A percentile compares a stretch with the other conserved stretches of the same genome.
These are phyloP conservation scores for Brachyptera risi DNA, from an alignment of 2,888 invertebrate genomes.

Conservation along the genomic window DNA sequence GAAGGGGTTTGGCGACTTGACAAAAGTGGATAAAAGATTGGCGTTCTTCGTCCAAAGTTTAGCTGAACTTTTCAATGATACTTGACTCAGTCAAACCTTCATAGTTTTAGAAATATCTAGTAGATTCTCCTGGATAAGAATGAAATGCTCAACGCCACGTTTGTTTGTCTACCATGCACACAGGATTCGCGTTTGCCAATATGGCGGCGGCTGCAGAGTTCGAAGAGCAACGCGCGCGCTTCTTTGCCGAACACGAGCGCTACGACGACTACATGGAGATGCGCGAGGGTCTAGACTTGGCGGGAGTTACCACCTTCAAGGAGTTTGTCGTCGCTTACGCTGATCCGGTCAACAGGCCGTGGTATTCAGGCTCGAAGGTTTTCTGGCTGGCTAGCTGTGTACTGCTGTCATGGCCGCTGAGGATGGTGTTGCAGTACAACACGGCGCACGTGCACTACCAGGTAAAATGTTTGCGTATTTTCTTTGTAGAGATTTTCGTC, in stretches of 20 bases:
- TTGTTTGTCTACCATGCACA: no score
- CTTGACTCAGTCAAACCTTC: no score
- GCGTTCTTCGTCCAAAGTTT: no score
- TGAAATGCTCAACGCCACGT: no score
- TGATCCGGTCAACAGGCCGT: conserved; percentile 49
- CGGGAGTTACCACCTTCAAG: conserved; percentile 56
- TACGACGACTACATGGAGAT: conserved; percentile 84
- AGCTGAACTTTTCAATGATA: no score
- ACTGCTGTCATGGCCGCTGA: conserved; percentile 77
- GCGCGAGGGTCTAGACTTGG: conserved; percentile 72
- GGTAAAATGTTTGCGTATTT: no score
- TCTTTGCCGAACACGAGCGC: conserved; percentile 74
- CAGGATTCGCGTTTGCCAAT: conserved; percentile 70
- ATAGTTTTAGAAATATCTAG: no score
- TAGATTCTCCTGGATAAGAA: no score
- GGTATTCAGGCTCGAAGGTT: conserved; percentile 64
- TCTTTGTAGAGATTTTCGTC: no score
- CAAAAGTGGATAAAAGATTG: no score
- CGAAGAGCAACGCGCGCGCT: conserved; percentile 73
- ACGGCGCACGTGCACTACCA: conserved; percentile 79
- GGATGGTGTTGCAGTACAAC: conserved; percentile 73
- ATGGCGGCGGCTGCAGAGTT: conserved; percentile 74
- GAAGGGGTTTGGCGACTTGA: no score
- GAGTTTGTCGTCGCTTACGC: conserved; percentile 53
- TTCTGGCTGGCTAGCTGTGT: conserved; percentile 73